Conservation (phyloP, 2,888 invertebrate species). For the Amblyjoppa proteus region DNA sequence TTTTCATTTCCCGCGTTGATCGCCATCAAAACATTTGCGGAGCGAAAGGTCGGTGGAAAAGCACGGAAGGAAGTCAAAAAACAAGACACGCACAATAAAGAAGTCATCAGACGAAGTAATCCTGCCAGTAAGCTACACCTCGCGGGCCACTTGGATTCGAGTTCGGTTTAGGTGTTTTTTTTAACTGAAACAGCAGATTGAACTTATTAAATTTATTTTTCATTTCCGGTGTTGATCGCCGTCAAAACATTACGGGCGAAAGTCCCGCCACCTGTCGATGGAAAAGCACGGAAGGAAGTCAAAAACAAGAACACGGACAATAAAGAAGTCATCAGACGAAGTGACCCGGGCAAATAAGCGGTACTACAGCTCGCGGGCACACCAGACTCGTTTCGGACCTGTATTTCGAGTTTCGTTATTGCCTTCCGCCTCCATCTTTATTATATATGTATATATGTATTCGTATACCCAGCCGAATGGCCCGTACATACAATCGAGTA, state of each 20-base stretch:
- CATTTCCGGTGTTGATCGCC: not conserved
- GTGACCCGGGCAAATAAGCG: slow-evolving; percentile 50
- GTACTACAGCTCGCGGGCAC: slow-evolving; percentile 60
- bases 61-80: slow-evolving; percentile 26
- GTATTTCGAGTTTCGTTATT: slow-evolving; percentile 77
- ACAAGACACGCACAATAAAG: slow-evolving; percentile 68
- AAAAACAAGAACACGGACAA: slow-evolving; percentile 58
- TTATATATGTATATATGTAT: slow-evolving; percentile 21
- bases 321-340: slow-evolving; percentile 66
- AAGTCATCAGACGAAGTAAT: slow-evolving; percentile 53
- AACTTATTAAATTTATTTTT: not conserved
- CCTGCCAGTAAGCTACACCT: slow-evolving; percentile 46
- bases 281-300: slow-evolving; percentile 31
- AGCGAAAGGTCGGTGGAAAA: not conserved
- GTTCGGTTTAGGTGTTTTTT: too few species aligned
- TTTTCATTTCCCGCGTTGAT: too few species aligned
- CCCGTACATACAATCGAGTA: slow-evolving; percentile 34
- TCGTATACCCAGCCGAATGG: slow-evolving; percentile 19
- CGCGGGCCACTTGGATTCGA: slow-evolving; percentile 36
- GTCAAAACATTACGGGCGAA: not conserved
- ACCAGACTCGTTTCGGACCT: slow-evolving; percentile 74
- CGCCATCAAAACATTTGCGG: too few species aligned
- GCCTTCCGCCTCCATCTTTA: slow-evolving; percentile 32
- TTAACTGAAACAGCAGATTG: too few species aligned
- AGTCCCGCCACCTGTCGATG: not conserved